These are phyloP conservation scores for Dermochelys coriacea DNA, from an alignment of 2,797 vertebrate genomes.

Conservation along the genomic window DNA sequence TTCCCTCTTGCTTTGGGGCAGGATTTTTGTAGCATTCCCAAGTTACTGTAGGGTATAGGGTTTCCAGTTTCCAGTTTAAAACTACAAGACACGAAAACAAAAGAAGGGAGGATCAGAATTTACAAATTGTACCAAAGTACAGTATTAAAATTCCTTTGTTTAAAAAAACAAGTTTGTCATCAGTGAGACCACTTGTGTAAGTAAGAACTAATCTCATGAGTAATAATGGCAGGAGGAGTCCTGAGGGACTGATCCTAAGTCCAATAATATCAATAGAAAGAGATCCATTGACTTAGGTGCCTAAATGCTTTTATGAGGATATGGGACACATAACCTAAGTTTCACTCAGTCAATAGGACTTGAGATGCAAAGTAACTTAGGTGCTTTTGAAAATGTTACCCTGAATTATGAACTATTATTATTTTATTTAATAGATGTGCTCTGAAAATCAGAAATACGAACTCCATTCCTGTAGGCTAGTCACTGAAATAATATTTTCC, in stretches of 20 bases:
- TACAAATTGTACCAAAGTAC: not conserved
- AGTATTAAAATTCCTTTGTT: not conserved
- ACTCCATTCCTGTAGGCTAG: not conserved
- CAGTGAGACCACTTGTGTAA: not conserved
- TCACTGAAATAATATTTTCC: not conserved
- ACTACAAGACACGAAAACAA: not conserved
- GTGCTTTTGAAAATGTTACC: not conserved
- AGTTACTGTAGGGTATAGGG: not conserved
- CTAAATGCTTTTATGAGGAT: not conserved
- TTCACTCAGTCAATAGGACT: not conserved
- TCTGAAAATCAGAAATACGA: not conserved
- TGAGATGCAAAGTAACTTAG: not conserved
- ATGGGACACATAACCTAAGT: not conserved
- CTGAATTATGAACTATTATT: not conserved
- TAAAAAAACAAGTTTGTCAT: not conserved
- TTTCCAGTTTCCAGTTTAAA: not conserved
- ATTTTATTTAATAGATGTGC: not conserved
- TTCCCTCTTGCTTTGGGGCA: not conserved
- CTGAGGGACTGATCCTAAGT: fast-evolving
- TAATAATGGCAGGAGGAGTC: not conserved
- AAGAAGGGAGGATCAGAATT: not conserved
- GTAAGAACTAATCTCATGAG: not conserved
- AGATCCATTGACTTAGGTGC: fast-evolving
- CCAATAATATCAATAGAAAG: not conserved
- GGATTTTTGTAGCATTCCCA: not conserved